Percentiles rank a stretch among this genome's conserved stretches.
Evolutionary conservation across 2,797 vertebrate species (phyloP).

Genomic region (Mormyrops attenuatus): DNA sequence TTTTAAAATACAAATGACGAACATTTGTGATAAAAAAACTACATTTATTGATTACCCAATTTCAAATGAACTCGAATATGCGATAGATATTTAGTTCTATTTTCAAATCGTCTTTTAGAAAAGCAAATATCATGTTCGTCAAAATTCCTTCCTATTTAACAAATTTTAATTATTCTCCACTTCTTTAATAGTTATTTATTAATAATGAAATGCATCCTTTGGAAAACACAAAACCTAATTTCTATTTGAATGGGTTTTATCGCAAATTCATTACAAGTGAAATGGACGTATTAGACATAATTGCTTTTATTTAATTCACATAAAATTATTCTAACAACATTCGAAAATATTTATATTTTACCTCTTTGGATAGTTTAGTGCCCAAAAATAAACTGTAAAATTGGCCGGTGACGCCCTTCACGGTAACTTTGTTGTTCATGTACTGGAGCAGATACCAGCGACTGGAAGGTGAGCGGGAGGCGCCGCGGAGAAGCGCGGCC

Average conservation of each 20-base stretch:
- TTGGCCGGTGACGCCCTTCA: not conserved
- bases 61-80: not conserved
- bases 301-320: not conserved
- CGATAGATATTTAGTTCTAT: not conserved
- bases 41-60: not conserved
- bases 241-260: not conserved
- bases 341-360: not conserved
- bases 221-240: not conserved
- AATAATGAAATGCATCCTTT: not conserved
- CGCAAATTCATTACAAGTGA: not conserved
- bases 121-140: not conserved
- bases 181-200: not conserved
- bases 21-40: not conserved
- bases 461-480: not conserved
- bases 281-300: not conserved
- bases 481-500: not conserved
- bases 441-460: not conserved
- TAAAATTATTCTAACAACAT: not conserved
- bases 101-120: not conserved
- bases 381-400: not conserved
- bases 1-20: not conserved
- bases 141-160: not conserved
- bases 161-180: not conserved
- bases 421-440: not conserved
- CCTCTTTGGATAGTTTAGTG: not conserved